These are phyloP conservation scores for Charadrius vociferus DNA, from an alignment of 2,113 vertebrate species.

Conservation along the genomic window DNA sequence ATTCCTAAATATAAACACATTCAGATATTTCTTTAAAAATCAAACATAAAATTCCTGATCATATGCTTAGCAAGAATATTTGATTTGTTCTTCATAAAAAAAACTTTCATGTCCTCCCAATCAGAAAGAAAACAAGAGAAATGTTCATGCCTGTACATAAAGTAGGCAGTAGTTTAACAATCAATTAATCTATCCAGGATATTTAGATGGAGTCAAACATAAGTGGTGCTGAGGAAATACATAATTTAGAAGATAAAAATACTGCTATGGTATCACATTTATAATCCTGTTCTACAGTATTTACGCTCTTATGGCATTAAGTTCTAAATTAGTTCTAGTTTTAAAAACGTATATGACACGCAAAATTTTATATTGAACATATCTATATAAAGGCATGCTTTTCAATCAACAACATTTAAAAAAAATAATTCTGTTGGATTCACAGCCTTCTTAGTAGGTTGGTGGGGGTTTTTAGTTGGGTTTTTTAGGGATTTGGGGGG, in stretches of 20 bases:
- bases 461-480: background rate
- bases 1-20: background rate
- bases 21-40: background rate
- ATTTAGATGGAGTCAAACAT: background rate
- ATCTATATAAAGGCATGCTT: background rate
- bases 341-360: background rate
- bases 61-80: background rate
- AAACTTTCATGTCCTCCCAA: background rate
- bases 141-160: background rate
- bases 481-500: background rate
- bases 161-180: background rate
- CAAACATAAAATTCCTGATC: background rate
- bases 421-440: background rate
- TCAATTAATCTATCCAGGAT: background rate
- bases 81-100: background rate
- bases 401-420: background rate
- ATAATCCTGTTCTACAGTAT: background rate
- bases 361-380: background rate
- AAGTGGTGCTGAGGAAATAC: background rate
- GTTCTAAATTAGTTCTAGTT: background rate
- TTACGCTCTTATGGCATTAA: background rate
- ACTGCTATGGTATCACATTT: background rate
- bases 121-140: background rate
- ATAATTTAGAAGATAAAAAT: slow-evolving; percentile 8
- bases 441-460: background rate